phyloP scores from a whole-genome alignment of 2,888 invertebrate genomes.

The Yponomeuta plumbellus region DNA sequence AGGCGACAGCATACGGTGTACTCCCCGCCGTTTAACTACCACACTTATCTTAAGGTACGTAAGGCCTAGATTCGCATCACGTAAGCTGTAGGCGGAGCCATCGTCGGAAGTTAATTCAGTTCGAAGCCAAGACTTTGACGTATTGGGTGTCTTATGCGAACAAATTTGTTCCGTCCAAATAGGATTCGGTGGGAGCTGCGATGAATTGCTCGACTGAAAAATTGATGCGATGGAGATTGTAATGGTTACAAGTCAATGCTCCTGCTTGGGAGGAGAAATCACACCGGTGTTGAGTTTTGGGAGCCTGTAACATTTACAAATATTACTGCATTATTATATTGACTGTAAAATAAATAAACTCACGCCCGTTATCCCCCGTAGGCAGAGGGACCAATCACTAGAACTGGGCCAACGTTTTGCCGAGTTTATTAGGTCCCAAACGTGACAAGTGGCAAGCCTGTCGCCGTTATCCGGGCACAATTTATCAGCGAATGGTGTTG shows the following conservation, averaged over 20 bases:
- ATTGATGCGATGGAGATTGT: not conserved
- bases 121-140: constrained; percentile 46
- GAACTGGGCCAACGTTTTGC: too few relatives aligned
- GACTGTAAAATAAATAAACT: too few relatives aligned
- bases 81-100: not conserved
- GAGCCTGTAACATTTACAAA: too few relatives aligned
- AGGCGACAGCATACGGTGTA: constrained; percentile 14
- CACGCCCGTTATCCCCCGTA: too few relatives aligned
- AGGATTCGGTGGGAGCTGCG: constrained; percentile 18
- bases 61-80: not conserved
- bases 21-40: constrained; percentile 6
- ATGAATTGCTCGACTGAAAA: constrained; percentile 17
- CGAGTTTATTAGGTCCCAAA: too few relatives aligned
- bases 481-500: too few relatives aligned
- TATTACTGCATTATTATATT: too few relatives aligned
- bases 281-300: too few relatives aligned
- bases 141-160: constrained; percentile 48
- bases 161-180: constrained; percentile 40
- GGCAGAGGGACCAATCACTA: too few relatives aligned
- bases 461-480: too few relatives aligned
- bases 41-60: not conserved
- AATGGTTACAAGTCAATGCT: not conserved
- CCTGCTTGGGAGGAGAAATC: too few relatives aligned
- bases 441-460: too few relatives aligned
- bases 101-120: constrained; percentile 37